phyloP scores from a whole-genome alignment of 1,140 invertebrate genomes.

The Steinernema khuongi region DNA sequence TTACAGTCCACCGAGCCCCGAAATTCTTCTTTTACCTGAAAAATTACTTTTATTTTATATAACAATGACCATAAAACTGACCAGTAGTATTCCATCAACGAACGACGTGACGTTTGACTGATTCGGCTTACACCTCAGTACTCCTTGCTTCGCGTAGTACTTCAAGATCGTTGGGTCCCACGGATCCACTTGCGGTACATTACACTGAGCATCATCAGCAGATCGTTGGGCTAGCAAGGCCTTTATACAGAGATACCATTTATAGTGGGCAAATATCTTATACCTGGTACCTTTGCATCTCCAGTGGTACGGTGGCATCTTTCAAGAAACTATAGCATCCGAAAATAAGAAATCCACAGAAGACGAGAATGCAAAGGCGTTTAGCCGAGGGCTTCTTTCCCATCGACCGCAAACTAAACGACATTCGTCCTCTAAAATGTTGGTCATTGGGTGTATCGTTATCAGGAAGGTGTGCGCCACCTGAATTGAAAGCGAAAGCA shows the following conservation, averaged over 20 bases:
- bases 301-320: not conserved
- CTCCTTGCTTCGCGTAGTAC: conserved; percentile 22
- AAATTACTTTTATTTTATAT: not conserved
- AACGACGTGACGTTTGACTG: conserved; percentile 29
- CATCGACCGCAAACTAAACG: too few relatives aligned
- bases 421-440: too few relatives aligned
- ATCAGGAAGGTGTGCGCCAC: too few relatives aligned
- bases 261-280: not conserved
- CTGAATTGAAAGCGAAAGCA: too few relatives aligned
- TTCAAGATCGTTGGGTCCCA: conserved; percentile 31
- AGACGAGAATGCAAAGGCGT: too few relatives aligned
- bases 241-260: not conserved
- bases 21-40: conserved; percentile 21
- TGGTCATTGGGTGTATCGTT: too few relatives aligned
- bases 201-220: not conserved
- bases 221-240: not conserved
- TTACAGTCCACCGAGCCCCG: conserved; percentile 4
- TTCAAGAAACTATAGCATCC: not conserved
- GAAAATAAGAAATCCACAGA: not conserved
- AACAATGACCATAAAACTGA: not conserved
- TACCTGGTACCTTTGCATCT: not conserved
- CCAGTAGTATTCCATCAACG: conserved; percentile 18
- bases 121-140: conserved; percentile 21
- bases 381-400: too few relatives aligned
- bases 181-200: conserved; percentile 23